These are phyloP conservation scores for Acrobasis suavella DNA, from an alignment of 2,888 invertebrate genomes.

Conservation along the genomic window DNA sequence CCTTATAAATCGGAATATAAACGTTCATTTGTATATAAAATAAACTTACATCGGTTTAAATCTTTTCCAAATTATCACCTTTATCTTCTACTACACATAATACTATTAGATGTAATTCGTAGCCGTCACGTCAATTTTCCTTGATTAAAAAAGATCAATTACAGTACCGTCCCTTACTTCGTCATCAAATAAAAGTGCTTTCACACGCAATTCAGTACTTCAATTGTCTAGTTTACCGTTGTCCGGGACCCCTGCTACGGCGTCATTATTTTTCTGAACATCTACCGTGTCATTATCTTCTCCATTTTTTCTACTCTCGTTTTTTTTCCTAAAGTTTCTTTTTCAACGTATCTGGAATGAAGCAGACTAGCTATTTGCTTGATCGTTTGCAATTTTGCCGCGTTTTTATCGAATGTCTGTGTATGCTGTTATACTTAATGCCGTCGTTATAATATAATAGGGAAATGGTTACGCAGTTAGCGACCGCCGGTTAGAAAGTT, in stretches of 20 bases:
- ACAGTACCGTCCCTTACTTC: slow-evolving; percentile 5
- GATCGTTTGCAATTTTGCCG: slow-evolving; percentile 37
- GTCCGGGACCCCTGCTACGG: slow-evolving; percentile 15
- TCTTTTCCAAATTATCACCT: too few relatives aligned
- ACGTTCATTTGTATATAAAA: too few relatives aligned
- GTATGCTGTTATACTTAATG: slow-evolving; percentile 48
- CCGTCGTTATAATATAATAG: slow-evolving; percentile 63
- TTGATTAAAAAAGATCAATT: slow-evolving; percentile 12
- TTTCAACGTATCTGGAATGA: neutral
- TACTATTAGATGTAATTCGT: too few relatives aligned
- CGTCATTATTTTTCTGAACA: slow-evolving; percentile 15
- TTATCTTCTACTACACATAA: too few relatives aligned
- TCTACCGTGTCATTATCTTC: slow-evolving; percentile 17
- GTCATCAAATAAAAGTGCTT: slow-evolving; percentile 16
- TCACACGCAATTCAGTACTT: slow-evolving; percentile 17
- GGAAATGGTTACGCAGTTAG: slow-evolving; percentile 66
- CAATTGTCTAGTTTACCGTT: slow-evolving; percentile 20
- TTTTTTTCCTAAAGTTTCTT: slow-evolving; percentile 5
- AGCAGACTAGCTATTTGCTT: slow-evolving; percentile 14
- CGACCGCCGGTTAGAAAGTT: slow-evolving; percentile 65
- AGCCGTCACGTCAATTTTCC: neutral
- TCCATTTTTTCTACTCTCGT: slow-evolving; percentile 18
- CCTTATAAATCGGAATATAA: too few relatives aligned
- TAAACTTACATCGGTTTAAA: too few relatives aligned
- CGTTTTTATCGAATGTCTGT: slow-evolving; percentile 44